Conservation (phyloP, 2,888 invertebrate species). For the Catonia carolina region DNA sequence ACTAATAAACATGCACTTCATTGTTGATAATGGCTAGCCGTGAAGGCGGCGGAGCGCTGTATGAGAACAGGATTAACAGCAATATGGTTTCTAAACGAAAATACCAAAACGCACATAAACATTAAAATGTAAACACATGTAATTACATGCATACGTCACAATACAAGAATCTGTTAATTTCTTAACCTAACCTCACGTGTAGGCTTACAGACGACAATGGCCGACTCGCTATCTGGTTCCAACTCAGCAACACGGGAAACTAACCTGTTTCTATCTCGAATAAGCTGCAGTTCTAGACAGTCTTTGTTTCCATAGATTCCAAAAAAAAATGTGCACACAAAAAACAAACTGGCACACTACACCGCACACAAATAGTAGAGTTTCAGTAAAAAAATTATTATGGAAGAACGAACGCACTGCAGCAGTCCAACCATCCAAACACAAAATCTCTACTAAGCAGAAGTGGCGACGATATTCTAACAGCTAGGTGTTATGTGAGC, state of each 20-base stretch:
- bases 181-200: constrained; percentile 18
- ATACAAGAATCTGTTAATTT: not conserved
- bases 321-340: constrained; percentile 27
- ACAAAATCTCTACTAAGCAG: constrained; percentile 28
- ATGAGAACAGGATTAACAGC: no score
- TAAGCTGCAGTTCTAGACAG: not conserved
- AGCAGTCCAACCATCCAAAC: constrained; percentile 24
- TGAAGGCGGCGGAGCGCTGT: no score
- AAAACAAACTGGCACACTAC: constrained; percentile 27
- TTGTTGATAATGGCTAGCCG: no score
- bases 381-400: constrained; percentile 24
- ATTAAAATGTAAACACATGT: no score
- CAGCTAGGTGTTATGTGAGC: constrained; percentile 9
- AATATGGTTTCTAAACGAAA: no score
- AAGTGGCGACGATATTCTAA: constrained; percentile 24
- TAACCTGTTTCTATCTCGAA: constrained; percentile 22
- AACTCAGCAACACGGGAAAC: constrained; percentile 16
- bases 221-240: constrained; percentile 16
- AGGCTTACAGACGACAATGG: constrained; percentile 14
- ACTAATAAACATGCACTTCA: no score
- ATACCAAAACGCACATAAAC: no score
- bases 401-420: constrained; percentile 25
- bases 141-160: no score
- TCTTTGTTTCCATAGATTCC: constrained; percentile 23
- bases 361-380: constrained; percentile 24